phyloP scores from a whole-genome alignment of 2,797 vertebrate genomes.

The Ctenochaetus hawaiiensis region DNA sequence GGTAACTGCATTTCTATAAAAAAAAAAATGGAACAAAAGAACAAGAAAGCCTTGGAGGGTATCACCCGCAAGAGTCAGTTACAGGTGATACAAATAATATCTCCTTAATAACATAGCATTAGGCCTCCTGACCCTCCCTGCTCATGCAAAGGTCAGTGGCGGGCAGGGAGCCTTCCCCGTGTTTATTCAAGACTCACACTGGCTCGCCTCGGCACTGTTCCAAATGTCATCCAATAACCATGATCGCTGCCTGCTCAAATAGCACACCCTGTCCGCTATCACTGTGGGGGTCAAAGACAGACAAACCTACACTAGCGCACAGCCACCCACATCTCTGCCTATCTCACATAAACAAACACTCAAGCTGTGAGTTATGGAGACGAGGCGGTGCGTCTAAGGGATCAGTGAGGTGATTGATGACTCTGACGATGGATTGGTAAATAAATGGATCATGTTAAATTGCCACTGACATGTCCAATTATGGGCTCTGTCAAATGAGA shows the following conservation, averaged over 20 bases:
- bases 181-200: slow-evolving; percentile 79
- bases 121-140: slow-evolving; percentile 73
- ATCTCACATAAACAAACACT: slow-evolving; percentile 43
- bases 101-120: slow-evolving; percentile 80
- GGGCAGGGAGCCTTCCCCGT: slow-evolving; percentile 75
- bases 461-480: slow-evolving; percentile 87
- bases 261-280: slow-evolving; percentile 64
- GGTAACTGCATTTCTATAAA: slow-evolving; percentile 12
- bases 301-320: slow-evolving; percentile 50
- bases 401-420: slow-evolving; percentile 80
- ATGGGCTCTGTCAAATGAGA: slow-evolving; percentile 83
- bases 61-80: slow-evolving; percentile 51
- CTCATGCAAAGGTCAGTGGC: slow-evolving; percentile 79
- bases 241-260: slow-evolving; percentile 77
- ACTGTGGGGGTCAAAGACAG: slow-evolving; percentile 70
- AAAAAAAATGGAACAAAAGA: slow-evolving; percentile 39
- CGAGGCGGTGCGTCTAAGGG: slow-evolving; percentile 36
- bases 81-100: slow-evolving; percentile 73
- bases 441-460: slow-evolving; percentile 87
- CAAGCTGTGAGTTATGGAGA: slow-evolving; percentile 40
- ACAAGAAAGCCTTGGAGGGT: slow-evolving; percentile 10
- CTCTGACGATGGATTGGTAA: slow-evolving; percentile 80
- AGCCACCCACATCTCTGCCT: slow-evolving; percentile 44
- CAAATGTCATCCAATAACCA: slow-evolving; percentile 86
- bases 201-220: slow-evolving; percentile 65